phyloP scores from a whole-genome alignment of 2,797 vertebrate genomes.

The Alauda arvensis region DNA sequence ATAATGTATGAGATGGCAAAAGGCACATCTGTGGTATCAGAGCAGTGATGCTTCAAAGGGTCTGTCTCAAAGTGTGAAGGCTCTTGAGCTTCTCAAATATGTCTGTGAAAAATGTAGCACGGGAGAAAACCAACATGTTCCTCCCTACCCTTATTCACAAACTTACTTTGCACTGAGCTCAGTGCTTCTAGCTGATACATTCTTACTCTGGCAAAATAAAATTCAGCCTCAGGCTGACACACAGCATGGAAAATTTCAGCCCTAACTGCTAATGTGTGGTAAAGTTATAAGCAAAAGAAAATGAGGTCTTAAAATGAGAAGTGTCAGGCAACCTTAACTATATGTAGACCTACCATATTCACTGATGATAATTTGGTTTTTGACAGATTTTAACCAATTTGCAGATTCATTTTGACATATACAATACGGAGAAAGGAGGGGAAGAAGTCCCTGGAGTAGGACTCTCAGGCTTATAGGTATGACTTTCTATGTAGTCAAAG shows the following conservation, averaged over 20 bases:
- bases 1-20: conserved; percentile 65
- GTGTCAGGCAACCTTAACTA: conserved; percentile 41
- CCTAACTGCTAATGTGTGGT: conserved; percentile 46
- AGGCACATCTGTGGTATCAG: conserved; percentile 64
- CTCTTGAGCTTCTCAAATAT: conserved; percentile 58
- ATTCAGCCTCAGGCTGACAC: conserved; percentile 59
- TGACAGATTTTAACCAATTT: conserved; percentile 47
- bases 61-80: conserved; percentile 64
- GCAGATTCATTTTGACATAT: conserved; percentile 14
- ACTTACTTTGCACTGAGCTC: conserved; percentile 38
- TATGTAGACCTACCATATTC: conserved; percentile 24
- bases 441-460: not conserved
- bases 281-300: conserved; percentile 51
- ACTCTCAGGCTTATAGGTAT: not conserved
- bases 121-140: conserved; percentile 53
- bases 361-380: conserved; percentile 43
- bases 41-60: conserved; percentile 60
- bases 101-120: conserved; percentile 53
- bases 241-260: conserved; percentile 52
- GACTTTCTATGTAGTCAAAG: not conserved
- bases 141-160: conserved; percentile 50
- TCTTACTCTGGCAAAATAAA: conserved; percentile 48
- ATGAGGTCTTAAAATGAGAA: conserved; percentile 44
- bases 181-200: conserved; percentile 34
- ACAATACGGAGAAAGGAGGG: not conserved